Percentiles rank a stretch among this genome's conserved stretches.
These are phyloP conservation scores for Eristalinus aeneus DNA, from an alignment of 2,888 invertebrate genomes.

Conservation along the genomic window DNA sequence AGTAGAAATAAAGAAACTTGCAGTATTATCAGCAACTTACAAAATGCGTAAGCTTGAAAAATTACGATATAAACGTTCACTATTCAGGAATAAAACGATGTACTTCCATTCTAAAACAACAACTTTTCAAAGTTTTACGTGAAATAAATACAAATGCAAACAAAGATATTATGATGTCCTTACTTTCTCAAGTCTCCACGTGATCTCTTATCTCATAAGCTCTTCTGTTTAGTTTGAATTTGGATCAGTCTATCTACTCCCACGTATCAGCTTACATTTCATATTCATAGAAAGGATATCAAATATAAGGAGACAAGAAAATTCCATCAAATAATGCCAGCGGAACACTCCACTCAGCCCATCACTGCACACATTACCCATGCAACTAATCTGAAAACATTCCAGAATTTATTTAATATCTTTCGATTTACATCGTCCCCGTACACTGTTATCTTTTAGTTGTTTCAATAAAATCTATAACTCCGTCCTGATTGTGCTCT, in stretches of 20 bases:
- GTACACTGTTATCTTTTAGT: slow-evolving; percentile 18
- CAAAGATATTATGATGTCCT: too few relatives aligned
- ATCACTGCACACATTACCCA: not conserved
- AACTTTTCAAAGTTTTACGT: too few relatives aligned
- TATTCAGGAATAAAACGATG: too few relatives aligned
- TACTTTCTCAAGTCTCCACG: too few relatives aligned
- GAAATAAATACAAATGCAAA: too few relatives aligned
- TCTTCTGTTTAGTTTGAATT: too few relatives aligned
- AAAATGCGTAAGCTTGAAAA: too few relatives aligned
- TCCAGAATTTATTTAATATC: slow-evolving; percentile 22
- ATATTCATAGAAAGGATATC: not conserved
- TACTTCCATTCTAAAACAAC: too few relatives aligned
- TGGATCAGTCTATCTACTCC: not conserved
- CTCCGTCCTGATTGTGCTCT: not conserved
- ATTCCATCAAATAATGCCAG: not conserved
- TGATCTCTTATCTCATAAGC: too few relatives aligned
- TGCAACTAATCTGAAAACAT: slow-evolving; percentile 15
- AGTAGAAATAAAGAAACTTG: too few relatives aligned
- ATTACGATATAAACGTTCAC: too few relatives aligned
- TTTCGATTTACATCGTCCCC: not conserved
- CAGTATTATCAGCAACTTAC: too few relatives aligned
- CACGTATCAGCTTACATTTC: not conserved
- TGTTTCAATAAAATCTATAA: slow-evolving; percentile 16
- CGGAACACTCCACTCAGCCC: not conserved
- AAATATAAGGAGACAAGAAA: not conserved